Base-by-base conservation (phyloP, 2,888 invertebrate species). In the Chrysodeixis includens region DNA sequence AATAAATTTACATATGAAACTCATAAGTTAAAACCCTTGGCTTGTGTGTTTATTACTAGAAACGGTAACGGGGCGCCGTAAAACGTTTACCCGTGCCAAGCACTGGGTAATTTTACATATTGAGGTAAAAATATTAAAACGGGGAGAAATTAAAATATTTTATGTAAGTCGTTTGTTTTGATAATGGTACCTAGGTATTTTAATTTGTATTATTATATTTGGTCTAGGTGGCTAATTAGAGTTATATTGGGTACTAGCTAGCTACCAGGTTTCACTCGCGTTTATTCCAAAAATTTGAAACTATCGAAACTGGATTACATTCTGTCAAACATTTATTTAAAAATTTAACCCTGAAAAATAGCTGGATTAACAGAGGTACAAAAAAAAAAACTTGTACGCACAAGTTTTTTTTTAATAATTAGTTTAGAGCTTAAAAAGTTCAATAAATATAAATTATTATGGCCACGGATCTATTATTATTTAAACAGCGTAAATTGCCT, bases 1-100 rank as follows among this genome's bases (percentile, higher is more conserved):
- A 87, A 93, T 94, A 93, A 92, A 94, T 94, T 93, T 92, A 90
- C 93, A 93, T 94, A 92, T 88, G 92, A 93, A 93, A 92, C 89
- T 92, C 93, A 90, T 93, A 92, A 90, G 90, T 92, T 92, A 88
- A 89, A 90, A 89, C 86, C 87, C 85, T 88, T 85, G 78, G 79
- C 79, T 81, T 83, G 81, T 83, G 74, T 82, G 78, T 82, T 82
- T 79, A 63, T 77, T 75, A 75, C 87, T 88, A 74, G 86, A 88
- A 82, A 77, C 72, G 72, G 77, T 79, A 74, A 66, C 74, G 54
- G 51, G 57, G 61, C 56, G 69, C 70, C 54, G 69, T 74, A 74
- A 74, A 76, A 49, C 66, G 40, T 62, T 66, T 74, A 72, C 79
- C 72, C 72, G 66, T 54, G 64, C 62, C 71, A 72, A 81, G 64